These are phyloP conservation scores for Barnardius zonarius DNA, from an alignment of 2,113 vertebrate genomes.

Conservation along the genomic window DNA sequence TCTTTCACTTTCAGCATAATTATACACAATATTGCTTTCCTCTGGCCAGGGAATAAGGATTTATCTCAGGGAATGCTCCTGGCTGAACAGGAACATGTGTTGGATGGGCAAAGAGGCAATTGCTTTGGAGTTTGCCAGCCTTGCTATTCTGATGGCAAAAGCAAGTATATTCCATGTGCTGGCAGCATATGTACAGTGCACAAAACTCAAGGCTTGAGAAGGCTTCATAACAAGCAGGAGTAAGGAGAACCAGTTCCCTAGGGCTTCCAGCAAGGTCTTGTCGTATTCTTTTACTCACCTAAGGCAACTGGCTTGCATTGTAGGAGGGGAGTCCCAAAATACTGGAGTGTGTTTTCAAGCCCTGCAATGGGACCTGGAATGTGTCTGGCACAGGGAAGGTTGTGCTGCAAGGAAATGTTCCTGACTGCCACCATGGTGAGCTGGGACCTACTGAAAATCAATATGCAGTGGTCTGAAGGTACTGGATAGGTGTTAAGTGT, in stretches of 20 bases:
- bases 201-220: not conserved
- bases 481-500: not conserved
- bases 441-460: not conserved
- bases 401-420: not conserved
- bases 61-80: not conserved
- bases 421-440: no score
- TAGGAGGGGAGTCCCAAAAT: not conserved
- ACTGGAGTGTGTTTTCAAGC: not conserved
- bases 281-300: not conserved
- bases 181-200: not conserved
- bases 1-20: not conserved
- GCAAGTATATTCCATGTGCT: not conserved
- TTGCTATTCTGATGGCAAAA: not conserved
- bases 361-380: not conserved
- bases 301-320: not conserved
- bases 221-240: not conserved
- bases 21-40: not conserved
- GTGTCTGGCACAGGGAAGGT: not conserved
- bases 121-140: not conserved
- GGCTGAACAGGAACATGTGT: not conserved
- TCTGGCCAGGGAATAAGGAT: not conserved
- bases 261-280: not conserved
- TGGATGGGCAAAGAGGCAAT: not conserved
- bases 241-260: not conserved
- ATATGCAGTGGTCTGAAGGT: not conserved